phyloP scores from a whole-genome alignment of 1,140 invertebrate genomes.

The Pissodes strobi region DNA sequence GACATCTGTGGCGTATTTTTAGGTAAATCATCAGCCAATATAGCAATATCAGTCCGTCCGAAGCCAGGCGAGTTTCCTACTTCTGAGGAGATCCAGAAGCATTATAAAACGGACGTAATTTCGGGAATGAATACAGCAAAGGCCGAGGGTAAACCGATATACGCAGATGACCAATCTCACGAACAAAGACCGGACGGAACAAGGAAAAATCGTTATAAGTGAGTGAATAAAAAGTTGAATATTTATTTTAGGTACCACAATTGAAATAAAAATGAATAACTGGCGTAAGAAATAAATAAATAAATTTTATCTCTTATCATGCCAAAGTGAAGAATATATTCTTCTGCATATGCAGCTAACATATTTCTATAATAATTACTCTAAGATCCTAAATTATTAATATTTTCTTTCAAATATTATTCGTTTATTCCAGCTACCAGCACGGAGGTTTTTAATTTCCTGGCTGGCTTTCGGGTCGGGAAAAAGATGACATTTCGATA shows the following conservation, averaged over 20 bases:
- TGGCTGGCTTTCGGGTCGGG: no score
- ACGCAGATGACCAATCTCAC: constrained; percentile 67
- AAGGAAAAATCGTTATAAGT: constrained; percentile 57
- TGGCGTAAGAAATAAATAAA: no score
- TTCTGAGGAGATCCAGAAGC: constrained; percentile 72
- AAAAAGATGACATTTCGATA: no score
- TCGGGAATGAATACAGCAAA: constrained; percentile 41
- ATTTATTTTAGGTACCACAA: not conserved
- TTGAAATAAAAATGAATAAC: no score
- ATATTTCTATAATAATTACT: no score
- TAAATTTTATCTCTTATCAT: no score
- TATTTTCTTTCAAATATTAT: no score
- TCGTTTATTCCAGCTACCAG: no score
- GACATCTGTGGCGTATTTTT: not conserved
- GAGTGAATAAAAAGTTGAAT: not conserved
- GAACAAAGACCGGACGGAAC: constrained; percentile 60
- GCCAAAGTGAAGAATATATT: no score
- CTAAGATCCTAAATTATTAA: no score
- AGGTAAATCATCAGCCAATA: constrained; percentile 68
- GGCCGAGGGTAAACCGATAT: constrained; percentile 46
- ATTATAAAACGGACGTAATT: constrained; percentile 53
- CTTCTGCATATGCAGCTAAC: no score
- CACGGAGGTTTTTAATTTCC: no score
- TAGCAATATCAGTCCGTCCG: constrained; percentile 73
- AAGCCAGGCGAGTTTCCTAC: constrained; percentile 76